Evolutionary conservation across 2,797 vertebrate species (phyloP), one percentile per base, ranked within the genome.

Genomic region (Macroramphosus scolopax): DNA sequence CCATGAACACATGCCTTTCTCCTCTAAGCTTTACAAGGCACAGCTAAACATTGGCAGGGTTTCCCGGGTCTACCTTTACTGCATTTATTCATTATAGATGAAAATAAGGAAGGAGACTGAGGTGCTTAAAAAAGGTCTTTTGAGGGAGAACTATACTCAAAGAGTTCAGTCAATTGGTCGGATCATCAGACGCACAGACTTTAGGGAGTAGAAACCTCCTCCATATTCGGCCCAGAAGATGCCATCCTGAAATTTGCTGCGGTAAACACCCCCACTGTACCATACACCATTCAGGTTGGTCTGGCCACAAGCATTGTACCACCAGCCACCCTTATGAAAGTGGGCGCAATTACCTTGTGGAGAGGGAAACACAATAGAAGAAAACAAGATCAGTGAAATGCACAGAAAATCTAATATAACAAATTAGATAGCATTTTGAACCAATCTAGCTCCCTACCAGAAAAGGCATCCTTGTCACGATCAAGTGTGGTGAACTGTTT

Each of bases 161-260:
- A 39, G 18, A 35, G 58, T 45, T 91, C 81, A 98, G 82, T 98
- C 95, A 28, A 98, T 98, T 2, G 94, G 96, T 72, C 95, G 92
- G 65, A 99, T 92, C 94, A 98, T 92, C 90, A 99, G 95, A 44
- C 92, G 93, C 40, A 91, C 92, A 1, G 93, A 91, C 84, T 93
- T 95, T 50, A 99, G 77, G 14, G 97, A 99, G 75, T 99, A 99
- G 67, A 93, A 99, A 1, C 97, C 97, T 34, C 97, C 96, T 17
- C 96, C 90, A 9, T 98, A 99, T 15, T 98, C 97, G 0, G 96
- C 96, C 97, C 97, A 99, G 63, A 97, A 99, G 68, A 98, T 92
- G 3, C 97, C 97, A 0, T 98, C 97, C 77, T 99, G 97, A 73
- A 98, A 92, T 72, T 96, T 97, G 90, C 93, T 97, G 67, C 95